Evolutionary conservation across 1,140 invertebrate genomes (phyloP).

Genomic region (Laupala kohalensis): DNA sequence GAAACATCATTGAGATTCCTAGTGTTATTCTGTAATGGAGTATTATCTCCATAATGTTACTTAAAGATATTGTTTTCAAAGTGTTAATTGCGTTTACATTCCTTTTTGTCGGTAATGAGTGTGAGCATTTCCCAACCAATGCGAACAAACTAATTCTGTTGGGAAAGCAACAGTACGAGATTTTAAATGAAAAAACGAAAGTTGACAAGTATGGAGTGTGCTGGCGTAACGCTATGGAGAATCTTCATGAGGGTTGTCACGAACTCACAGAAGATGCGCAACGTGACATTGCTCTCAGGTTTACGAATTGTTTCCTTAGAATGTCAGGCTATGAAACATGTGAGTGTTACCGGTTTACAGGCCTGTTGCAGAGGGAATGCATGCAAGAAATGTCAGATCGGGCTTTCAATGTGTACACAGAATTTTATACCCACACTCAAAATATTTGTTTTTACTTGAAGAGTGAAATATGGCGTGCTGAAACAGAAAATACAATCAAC

Average conservation of each 20-base stretch:
- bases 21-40: no score
- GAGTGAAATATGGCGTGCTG: conserved; percentile 48
- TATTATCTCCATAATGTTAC: no score
- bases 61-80: no score
- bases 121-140: background rate
- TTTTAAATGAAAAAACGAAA: conserved; percentile 7
- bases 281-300: conserved; percentile 41
- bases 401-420: conserved; percentile 44
- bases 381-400: conserved; percentile 40
- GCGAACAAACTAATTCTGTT: background rate
- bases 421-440: conserved; percentile 54
- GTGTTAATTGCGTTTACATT: no score
- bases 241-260: conserved; percentile 39
- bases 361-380: conserved; percentile 30
- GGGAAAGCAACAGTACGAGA: conserved; percentile 3
- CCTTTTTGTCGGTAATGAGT: no score
- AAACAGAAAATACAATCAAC: conserved; percentile 41
- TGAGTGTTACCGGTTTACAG: conserved; percentile 29
- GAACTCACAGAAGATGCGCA: conserved; percentile 44
- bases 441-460: conserved; percentile 54
- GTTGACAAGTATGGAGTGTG: conserved; percentile 44
- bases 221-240: conserved; percentile 42
- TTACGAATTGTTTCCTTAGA: conserved; percentile 52
- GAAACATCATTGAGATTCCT: no score
- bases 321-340: conserved; percentile 40